These are phyloP conservation scores for Stomatorhinus walkeri DNA, from an alignment of 2,797 vertebrate genomes.

Conservation along the genomic window DNA sequence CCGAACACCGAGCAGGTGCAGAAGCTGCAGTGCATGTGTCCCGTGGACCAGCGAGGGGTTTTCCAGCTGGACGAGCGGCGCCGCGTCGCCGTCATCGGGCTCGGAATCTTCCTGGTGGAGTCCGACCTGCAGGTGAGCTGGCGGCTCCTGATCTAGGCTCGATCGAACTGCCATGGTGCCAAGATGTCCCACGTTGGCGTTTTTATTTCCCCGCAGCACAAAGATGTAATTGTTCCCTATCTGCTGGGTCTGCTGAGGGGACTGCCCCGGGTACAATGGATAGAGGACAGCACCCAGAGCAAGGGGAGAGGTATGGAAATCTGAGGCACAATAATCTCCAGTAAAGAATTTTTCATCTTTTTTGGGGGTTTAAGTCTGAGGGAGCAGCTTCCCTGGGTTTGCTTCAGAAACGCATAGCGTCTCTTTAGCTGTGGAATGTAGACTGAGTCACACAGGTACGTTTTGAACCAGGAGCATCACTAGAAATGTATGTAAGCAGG, in stretches of 20 bases:
- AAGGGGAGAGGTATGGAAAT: slow-evolving; percentile 76
- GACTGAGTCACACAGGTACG: background rate
- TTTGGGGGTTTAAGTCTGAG: background rate
- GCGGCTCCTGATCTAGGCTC: background rate
- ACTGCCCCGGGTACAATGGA: slow-evolving; percentile 87
- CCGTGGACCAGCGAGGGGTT: slow-evolving; percentile 80
- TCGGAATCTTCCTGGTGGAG: slow-evolving; percentile 89
- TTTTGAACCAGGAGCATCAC: background rate
- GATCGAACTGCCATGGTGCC: background rate
- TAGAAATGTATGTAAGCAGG: background rate
- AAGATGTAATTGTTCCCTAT: slow-evolving; percentile 82
- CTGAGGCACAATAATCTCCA: slow-evolving; percentile 30
- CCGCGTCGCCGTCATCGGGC: slow-evolving; percentile 85
- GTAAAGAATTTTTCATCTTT: background rate
- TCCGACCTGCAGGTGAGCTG: slow-evolving; percentile 76
- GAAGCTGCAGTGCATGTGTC: slow-evolving; percentile 93
- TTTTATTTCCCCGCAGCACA: slow-evolving; percentile 71
- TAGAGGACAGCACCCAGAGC: slow-evolving; percentile 83
- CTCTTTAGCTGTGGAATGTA: background rate
- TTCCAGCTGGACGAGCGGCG: slow-evolving; percentile 87
- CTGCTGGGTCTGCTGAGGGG: slow-evolving; percentile 84
- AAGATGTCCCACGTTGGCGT: slow-evolving; percentile 23
- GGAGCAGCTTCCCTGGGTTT: background rate
- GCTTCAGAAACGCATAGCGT: background rate
- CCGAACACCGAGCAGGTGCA: slow-evolving; percentile 65